Base-by-base conservation (phyloP, 1,140 invertebrate genomes). In the Tetragnatha versicolor region DNA sequence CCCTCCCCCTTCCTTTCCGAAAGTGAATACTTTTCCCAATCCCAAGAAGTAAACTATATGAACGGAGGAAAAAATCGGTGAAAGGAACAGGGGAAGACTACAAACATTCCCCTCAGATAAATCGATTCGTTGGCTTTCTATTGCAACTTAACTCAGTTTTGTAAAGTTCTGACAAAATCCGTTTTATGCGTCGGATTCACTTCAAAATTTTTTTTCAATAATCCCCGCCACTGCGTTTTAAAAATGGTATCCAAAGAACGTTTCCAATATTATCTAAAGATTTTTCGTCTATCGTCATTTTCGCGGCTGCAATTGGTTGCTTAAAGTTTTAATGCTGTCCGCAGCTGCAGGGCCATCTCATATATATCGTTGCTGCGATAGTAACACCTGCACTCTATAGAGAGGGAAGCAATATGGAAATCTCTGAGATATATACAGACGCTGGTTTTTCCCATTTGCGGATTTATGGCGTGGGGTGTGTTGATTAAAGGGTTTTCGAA, bases 251-350 rank as follows among this genome's bases (percentile, higher is more conserved):
- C 29, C 14, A 33, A n/a, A 7, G 12, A 58, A 58, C 35, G 55
- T 58, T n/a, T 58, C 29, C 27, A 31, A 58, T 58, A 58, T 53
- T 53, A 53, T 58, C 55, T 20, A n/a, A 14, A 58, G 29, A n/a
- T 33, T 58, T 58, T 7, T 20, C 14, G 7, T 25, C 10, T 47
- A 10, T 47, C 20, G 14, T 55, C 31, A 4, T 27, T 12, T 27
- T 22, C 53, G 31, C 55, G 14, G 55, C 35, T 58, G 17, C 31
- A 58, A 35, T 58, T 58, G 31, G 29, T 58, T n/a, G 55, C 55
- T 58, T 58, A 58, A 35, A 58, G 31, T 33, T 58, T 31, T 58
- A 33, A 58, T 58, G 29, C 14, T 20, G 14, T 14, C n/a, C 35
- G 0, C 55, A 58, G 29, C 29, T 33, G 31, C 17, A n/a, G 27